Base-by-base conservation (phyloP, 1,140 invertebrate species). In the Tribolium castaneum region DNA sequence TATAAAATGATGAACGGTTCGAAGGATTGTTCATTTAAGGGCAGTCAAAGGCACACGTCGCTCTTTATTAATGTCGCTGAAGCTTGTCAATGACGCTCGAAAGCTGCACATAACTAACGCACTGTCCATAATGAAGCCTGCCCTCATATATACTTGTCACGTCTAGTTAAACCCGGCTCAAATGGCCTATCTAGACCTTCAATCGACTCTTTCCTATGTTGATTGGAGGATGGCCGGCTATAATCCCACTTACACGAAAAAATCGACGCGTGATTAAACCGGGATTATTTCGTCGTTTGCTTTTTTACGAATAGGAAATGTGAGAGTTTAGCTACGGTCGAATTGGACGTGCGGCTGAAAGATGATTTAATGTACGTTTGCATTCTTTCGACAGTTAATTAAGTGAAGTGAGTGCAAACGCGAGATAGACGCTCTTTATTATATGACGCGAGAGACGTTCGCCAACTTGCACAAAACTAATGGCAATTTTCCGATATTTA, bases 291-390 rank as follows among this genome's bases (percentile, higher is more conserved):
- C 52, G 7, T 13, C 14, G 52, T 54, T 19, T 54, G 6, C 25
- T 30, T 30, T 30, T 79, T 78, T 76, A 76, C 76, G 79, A 73
- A 75, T 80, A 74, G 74, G 74, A 19, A 19, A 19, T 19, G 16
- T 19, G 1, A 1, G 16, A 19, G 2, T 19, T 19, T 19, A 19
- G 16, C 16, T 19, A 19, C 16, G 16, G 16, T 1, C 16, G 2
- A 19, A 2, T 19, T 19, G 16, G 16, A 19, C 78, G 80, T 59
- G 66, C 76, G 74, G 45, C 56, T 78, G 79, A 77, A 75, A 78
- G 76, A 78, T 82, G 80, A 82, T 82, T 77, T 70, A 82, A 78
- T 80, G 79, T 80, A 78, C 72, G 80, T 79, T 79, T 77, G 74
- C 76, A 80, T 80, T 82, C 77, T 70, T 78, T 72, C 77, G 79